phyloP scores from a whole-genome alignment of 2,113 vertebrate species.

The Atrichornis clamosus region DNA sequence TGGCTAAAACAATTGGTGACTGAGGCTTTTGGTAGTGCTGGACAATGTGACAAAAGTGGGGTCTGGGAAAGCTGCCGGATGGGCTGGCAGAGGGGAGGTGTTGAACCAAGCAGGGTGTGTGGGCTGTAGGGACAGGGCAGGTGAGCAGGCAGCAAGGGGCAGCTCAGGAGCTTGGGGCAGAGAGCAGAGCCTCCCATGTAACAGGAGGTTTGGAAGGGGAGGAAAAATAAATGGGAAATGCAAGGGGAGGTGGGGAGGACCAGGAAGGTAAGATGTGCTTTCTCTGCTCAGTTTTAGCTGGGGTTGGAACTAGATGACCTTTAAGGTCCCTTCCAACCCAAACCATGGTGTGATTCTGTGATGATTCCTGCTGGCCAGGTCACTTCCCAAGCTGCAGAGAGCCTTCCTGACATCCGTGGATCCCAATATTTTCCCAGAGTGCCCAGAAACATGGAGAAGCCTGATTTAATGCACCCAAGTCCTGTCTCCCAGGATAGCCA shows the following conservation, averaged over 20 bases:
- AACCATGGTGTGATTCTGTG: neutral
- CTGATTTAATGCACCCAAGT: neutral
- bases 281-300: neutral
- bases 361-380: neutral
- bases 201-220: neutral
- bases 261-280: neutral
- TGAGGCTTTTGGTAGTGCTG: neutral
- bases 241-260: neutral
- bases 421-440: neutral
- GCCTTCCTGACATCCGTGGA: accelerated
- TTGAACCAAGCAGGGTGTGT: neutral
- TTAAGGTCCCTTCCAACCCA: neutral
- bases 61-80: neutral
- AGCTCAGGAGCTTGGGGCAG: neutral
- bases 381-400: accelerated
- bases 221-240: neutral
- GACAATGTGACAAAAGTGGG: neutral
- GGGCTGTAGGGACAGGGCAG: neutral
- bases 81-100: neutral
- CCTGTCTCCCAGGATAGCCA: neutral
- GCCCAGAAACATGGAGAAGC: neutral
- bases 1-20: neutral
- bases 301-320: neutral
- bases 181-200: neutral
- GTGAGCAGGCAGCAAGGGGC: neutral